Evolutionary conservation across 2,888 invertebrate genomes (phyloP).

Genomic region (Thereva unica): DNA sequence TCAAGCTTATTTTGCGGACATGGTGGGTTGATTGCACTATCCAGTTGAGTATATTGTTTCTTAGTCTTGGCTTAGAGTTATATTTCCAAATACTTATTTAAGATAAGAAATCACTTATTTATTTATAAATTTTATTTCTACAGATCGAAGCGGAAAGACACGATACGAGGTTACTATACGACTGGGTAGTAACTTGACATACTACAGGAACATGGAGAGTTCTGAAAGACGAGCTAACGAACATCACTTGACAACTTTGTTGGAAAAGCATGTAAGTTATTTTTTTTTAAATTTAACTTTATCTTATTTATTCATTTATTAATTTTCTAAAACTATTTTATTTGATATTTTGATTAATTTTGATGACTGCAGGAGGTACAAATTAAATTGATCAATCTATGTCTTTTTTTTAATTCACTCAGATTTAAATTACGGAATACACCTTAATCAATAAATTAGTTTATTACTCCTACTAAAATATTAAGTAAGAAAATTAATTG

Average conservation of each 20-base stretch:
- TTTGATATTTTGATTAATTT: neutral
- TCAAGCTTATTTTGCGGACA: no score
- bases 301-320: constrained; percentile 2
- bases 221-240: constrained; percentile 47
- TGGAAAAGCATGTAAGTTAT: constrained; percentile 56
- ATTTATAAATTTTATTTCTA: constrained; percentile 32
- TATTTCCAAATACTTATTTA: neutral
- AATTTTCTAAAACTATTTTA: neutral
- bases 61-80: no score
- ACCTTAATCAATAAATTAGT: no score
- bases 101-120: constrained; percentile 18
- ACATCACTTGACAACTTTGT: constrained; percentile 49
- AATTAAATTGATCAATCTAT: neutral
- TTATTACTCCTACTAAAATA: no score
- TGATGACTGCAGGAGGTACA: neutral
- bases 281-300: neutral
- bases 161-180: constrained; percentile 57
- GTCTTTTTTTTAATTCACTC: no score
- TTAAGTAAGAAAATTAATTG: no score
- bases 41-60: no score
- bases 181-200: constrained; percentile 56
- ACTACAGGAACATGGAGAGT: constrained; percentile 50
- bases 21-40: no score
- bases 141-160: constrained; percentile 55
- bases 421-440: no score